Evolutionary conservation across 2,797 vertebrate species (phyloP).

Genomic region (Vipera latastei): DNA sequence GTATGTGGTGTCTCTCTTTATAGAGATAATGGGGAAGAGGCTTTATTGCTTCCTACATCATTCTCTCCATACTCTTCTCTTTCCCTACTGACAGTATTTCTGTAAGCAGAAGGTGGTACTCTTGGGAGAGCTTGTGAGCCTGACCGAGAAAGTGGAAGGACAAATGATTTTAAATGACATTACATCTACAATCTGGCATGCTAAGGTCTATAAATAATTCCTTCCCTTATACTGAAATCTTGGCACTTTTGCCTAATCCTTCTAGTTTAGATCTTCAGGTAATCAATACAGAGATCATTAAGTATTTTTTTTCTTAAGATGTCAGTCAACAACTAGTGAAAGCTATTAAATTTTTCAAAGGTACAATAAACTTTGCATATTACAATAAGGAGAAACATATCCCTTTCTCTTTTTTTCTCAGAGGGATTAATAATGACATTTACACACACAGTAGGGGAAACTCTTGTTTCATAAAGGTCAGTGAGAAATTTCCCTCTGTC

Average conservation of each 20-base stretch:
- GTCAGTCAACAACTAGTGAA: not conserved
- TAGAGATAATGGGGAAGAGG: not conserved
- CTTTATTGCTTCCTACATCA: not conserved
- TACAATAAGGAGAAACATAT: not conserved
- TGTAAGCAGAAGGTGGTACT: not conserved
- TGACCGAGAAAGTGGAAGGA: not conserved
- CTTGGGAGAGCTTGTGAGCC: not conserved
- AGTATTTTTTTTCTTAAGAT: not conserved
- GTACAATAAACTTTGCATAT: not conserved
- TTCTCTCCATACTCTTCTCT: not conserved
- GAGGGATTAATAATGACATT: not conserved
- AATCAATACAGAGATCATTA: not conserved
- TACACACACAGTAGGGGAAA: slow-evolving; percentile 14
- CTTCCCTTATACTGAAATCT: not conserved
- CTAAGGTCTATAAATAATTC: not conserved
- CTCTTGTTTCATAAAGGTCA: slow-evolving; percentile 7
- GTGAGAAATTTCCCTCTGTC: not conserved
- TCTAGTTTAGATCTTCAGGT: not conserved
- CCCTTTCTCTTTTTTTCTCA: not conserved
- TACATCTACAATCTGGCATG: not conserved
- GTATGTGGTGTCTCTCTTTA: not conserved
- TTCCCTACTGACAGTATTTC: not conserved
- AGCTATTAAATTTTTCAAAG: not conserved
- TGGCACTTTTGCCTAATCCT: not conserved
- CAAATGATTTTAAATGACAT: not conserved